A percentile compares a stretch with the other conserved stretches of the same genome.
Evolutionary conservation across 2,888 invertebrate genomes (phyloP).

Genomic region (Apoda limacodes): DNA sequence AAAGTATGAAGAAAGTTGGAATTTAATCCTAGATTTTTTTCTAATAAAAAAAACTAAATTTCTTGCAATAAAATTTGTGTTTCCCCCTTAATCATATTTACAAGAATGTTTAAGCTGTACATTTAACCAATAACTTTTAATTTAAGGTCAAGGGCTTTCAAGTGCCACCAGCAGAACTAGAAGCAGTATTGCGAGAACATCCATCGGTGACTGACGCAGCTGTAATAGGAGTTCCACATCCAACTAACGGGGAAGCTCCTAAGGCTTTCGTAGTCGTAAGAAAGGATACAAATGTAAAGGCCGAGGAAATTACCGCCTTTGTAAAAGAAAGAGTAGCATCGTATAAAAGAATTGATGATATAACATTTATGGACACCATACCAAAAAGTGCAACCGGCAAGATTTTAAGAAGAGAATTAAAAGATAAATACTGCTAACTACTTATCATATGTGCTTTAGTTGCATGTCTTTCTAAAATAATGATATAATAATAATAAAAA

Average conservation of each 20-base stretch:
- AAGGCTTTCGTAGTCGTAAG: constrained; percentile 77
- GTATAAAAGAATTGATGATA: constrained; percentile 79
- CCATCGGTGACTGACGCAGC: constrained; percentile 84
- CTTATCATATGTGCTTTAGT: too few relatives aligned
- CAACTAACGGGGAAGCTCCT: constrained; percentile 79
- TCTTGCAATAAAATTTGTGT: too few relatives aligned
- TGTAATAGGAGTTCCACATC: constrained; percentile 83
- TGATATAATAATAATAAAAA: too few relatives aligned
- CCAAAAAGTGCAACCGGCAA: constrained; percentile 85
- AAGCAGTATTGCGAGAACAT: constrained; percentile 78
- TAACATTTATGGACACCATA: constrained; percentile 75
- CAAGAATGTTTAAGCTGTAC: too few relatives aligned
- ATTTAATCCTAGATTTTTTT: too few relatives aligned
- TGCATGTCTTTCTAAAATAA: too few relatives aligned
- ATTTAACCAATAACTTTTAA: too few relatives aligned
- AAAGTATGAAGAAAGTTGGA: too few relatives aligned
- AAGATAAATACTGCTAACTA: constrained; percentile 40
- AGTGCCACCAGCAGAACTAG: constrained; percentile 92
- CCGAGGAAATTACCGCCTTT: constrained; percentile 72
- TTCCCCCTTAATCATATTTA: too few relatives aligned
- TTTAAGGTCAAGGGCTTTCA: constrained; percentile 75
- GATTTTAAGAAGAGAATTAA: constrained; percentile 76
- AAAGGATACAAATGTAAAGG: constrained; percentile 27
- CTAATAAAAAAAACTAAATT: too few relatives aligned
- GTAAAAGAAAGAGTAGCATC: constrained; percentile 78